Conservation (phyloP, 2,888 invertebrate species). For the Steinernema hermaphroditum region DNA sequence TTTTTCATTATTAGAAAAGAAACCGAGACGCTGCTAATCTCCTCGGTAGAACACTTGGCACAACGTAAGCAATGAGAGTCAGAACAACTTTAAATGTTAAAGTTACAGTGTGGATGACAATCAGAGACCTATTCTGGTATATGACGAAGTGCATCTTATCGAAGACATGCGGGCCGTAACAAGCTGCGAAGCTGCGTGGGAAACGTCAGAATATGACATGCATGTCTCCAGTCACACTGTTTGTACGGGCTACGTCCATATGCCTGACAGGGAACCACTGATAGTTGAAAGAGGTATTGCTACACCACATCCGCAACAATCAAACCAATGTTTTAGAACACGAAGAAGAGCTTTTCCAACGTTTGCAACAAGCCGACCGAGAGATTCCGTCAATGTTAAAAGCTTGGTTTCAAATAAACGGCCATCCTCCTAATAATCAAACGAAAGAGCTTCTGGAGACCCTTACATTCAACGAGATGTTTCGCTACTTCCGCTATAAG, state of each 20-base stretch:
- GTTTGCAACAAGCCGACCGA: background rate
- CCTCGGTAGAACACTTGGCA: background rate
- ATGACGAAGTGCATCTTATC: conserved; percentile 32
- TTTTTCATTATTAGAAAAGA: too few relatives aligned
- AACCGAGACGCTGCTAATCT: background rate
- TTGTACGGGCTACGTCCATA: conserved; percentile 28
- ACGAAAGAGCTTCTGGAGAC: background rate
- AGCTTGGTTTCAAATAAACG: conserved; percentile 35
- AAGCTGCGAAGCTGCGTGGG: conserved; percentile 36
- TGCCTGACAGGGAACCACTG: conserved; percentile 31
- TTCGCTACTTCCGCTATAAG: background rate
- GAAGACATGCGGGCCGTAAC: conserved; percentile 35
- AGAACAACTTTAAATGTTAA: too few relatives aligned
- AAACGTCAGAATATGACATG: conserved; percentile 9
- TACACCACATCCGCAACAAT: background rate
- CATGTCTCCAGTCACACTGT: conserved; percentile 34
- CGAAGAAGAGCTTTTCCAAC: conserved; percentile 1
- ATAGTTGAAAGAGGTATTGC: conserved; percentile 3
- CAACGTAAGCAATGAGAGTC: background rate
- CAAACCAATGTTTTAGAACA: background rate
- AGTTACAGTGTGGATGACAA: background rate
- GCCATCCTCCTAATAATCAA: background rate
- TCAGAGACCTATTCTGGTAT: background rate
- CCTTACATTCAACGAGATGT: conserved; percentile 11
- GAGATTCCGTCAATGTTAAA: conserved; percentile 14